Conservation (phyloP, 2,113 vertebrate species). For the Glaucomys volans region DNA sequence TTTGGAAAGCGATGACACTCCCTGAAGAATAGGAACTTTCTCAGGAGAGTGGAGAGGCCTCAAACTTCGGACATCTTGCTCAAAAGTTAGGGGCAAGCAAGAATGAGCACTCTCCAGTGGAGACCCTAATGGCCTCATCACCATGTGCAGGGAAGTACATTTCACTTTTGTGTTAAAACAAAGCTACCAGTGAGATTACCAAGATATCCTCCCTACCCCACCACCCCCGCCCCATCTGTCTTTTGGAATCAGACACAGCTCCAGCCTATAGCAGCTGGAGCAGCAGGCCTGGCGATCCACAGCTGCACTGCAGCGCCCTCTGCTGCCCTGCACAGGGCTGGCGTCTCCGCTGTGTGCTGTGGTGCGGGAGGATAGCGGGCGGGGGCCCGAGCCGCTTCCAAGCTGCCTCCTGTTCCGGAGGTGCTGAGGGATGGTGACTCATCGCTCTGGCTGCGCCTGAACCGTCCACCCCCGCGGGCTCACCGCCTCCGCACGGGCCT, state of each 20-base stretch:
- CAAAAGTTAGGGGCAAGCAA: not conserved
- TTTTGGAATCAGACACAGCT: not conserved
- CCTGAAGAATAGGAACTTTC: not conserved
- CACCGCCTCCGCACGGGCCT: not conserved
- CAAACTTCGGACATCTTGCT: not conserved
- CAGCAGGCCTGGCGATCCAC: not conserved
- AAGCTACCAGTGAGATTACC: not conserved
- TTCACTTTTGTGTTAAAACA: constrained; percentile 34
- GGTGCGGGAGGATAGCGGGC: accelerated
- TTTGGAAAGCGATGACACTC: not conserved
- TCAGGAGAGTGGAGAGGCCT: not conserved
- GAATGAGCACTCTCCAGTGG: not conserved
- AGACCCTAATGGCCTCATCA: not conserved
- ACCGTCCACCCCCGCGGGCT: not conserved
- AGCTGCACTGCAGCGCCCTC: constrained; percentile 71
- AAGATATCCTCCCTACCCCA: not conserved
- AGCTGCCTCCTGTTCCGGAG: constrained; percentile 5
- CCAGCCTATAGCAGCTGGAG: not conserved
- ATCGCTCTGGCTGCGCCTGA: not conserved
- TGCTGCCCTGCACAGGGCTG: not conserved
- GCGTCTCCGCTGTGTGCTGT: not conserved
- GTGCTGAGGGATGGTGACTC: constrained; percentile 38
- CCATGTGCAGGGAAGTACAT: not conserved
- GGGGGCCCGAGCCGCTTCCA: not conserved
- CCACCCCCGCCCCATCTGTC: not conserved